These are phyloP conservation scores for Leptinotarsa undecemlineata DNA, from an alignment of 1,140 invertebrate genomes.

Conservation along the genomic window DNA sequence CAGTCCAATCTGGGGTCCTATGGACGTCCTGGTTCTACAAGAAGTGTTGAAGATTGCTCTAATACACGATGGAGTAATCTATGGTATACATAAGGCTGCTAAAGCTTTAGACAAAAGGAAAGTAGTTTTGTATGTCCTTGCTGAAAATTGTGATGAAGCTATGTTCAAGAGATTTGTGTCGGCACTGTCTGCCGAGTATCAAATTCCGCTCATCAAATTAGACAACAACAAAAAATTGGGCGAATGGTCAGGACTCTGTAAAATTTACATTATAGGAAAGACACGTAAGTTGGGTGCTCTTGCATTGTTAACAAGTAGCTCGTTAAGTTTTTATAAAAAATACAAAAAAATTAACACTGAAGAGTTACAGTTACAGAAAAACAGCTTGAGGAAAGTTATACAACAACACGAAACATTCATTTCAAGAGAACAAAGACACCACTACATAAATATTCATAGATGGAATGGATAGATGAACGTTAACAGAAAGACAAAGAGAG, in stretches of 20 bases:
- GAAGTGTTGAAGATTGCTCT: conserved; percentile 95
- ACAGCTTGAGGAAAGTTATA: too few species aligned
- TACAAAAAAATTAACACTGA: too few species aligned
- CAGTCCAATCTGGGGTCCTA: conserved; percentile 65
- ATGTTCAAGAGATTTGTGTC: conserved; percentile 80
- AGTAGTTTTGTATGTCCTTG: conserved; percentile 93
- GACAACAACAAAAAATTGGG: conserved; percentile 98
- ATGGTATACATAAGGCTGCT: conserved; percentile 94
- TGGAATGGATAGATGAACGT: too few species aligned
- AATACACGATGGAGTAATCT: conserved; percentile 91
- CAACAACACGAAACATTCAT: too few species aligned
- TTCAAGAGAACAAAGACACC: too few species aligned
- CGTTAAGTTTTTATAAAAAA: conserved; percentile 34
- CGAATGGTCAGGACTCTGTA: conserved; percentile 98
- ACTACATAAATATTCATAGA: too few species aligned
- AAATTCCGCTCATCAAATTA: conserved; percentile 95
- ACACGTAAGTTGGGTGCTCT: conserved; percentile 83
- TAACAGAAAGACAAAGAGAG: too few species aligned
- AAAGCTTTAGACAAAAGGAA: conserved; percentile 97
- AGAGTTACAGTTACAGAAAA: too few species aligned
- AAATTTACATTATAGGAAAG: conserved; percentile 98
- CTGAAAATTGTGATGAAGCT: conserved; percentile 97
- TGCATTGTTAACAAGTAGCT: conserved; percentile 79
- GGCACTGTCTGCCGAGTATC: conserved; percentile 86
- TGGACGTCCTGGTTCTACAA: conserved; percentile 95